A percentile compares a stretch with the other conserved stretches of the same genome.
Evolutionary conservation across 2,888 invertebrate species (phyloP).

Genomic region (Chelonus formosanus): DNA sequence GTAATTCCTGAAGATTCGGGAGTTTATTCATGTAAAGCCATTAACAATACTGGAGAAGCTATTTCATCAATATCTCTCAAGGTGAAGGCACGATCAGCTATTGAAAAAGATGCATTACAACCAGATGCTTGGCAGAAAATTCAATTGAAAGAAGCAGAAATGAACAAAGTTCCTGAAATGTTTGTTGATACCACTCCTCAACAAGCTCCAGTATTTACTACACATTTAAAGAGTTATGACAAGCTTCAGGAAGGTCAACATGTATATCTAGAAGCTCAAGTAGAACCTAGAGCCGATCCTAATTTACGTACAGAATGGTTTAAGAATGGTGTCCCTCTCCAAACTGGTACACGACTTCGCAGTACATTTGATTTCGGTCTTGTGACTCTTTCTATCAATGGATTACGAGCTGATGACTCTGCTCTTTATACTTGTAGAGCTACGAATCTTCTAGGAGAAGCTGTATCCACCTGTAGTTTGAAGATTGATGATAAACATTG

Average conservation of each 20-base stretch:
- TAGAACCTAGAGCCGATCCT: constrained; percentile 89
- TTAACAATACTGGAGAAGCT: constrained; percentile 93
- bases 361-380: constrained; percentile 97
- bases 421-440: constrained; percentile 97
- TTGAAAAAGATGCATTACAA: constrained; percentile 84
- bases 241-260: constrained; percentile 87
- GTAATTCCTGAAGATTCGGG: constrained; percentile 91
- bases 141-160: constrained; percentile 88
- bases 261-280: constrained; percentile 87
- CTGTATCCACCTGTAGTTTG: constrained; percentile 89
- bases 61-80: constrained; percentile 91
- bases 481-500: constrained; percentile 90
- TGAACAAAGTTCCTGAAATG: constrained; percentile 89
- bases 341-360: constrained; percentile 87
- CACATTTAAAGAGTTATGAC: constrained; percentile 85
- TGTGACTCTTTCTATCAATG: constrained; percentile 90
- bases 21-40: constrained; percentile 92
- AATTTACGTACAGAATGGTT: constrained; percentile 91
- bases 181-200: constrained; percentile 85
- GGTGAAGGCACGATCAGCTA: constrained; percentile 83
- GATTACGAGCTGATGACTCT: constrained; percentile 88
- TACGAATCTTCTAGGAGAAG: constrained; percentile 91
- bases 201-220: constrained; percentile 95
- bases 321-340: constrained; percentile 86
- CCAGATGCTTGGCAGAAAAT: constrained; percentile 94